Conservation (phyloP, 2,888 invertebrate genomes). For the Embidobia sp. region DNA sequence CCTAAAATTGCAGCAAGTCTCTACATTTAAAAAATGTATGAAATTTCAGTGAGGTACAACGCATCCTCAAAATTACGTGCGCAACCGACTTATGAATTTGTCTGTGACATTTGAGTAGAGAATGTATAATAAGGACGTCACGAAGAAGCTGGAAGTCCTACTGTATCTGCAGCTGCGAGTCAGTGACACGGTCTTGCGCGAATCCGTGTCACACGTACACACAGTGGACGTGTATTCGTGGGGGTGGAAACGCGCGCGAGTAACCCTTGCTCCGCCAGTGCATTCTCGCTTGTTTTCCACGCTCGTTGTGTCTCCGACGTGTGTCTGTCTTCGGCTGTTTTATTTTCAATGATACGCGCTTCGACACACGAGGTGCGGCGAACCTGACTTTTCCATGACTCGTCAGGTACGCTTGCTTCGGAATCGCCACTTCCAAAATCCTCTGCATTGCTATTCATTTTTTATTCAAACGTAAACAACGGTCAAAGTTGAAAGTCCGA, state of each 20-base stretch:
- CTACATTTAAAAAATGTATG: too few species aligned
- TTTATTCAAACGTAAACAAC: not conserved
- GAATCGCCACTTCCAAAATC: too few species aligned
- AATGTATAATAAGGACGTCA: too few species aligned
- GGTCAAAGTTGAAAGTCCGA: too few species aligned
- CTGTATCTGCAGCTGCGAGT: slow-evolving; percentile 36
- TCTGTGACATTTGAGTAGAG: too few species aligned
- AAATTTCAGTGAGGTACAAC: too few species aligned
- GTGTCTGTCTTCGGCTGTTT: slow-evolving; percentile 6
- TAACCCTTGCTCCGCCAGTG: slow-evolving; percentile 61
- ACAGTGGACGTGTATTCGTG: slow-evolving; percentile 34
- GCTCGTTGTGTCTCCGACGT: slow-evolving; percentile 39
- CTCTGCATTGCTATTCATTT: not conserved
- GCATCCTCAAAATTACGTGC: too few species aligned
- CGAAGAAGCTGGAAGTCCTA: slow-evolving; percentile 38
- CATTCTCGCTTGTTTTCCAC: slow-evolving; percentile 49
- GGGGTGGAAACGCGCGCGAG: slow-evolving; percentile 63
- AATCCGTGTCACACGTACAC: slow-evolving; percentile 64
- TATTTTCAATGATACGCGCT: slow-evolving; percentile 20
- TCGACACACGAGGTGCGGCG: slow-evolving; percentile 1
- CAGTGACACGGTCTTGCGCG: slow-evolving; percentile 60
- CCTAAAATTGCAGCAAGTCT: too few species aligned
- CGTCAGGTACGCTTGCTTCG: too few species aligned
- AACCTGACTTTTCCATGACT: slow-evolving; percentile 11
- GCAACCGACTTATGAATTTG: too few species aligned